Base-by-base conservation (phyloP, 2,888 invertebrate genomes). In the Chymomyza caudatula region DNA sequence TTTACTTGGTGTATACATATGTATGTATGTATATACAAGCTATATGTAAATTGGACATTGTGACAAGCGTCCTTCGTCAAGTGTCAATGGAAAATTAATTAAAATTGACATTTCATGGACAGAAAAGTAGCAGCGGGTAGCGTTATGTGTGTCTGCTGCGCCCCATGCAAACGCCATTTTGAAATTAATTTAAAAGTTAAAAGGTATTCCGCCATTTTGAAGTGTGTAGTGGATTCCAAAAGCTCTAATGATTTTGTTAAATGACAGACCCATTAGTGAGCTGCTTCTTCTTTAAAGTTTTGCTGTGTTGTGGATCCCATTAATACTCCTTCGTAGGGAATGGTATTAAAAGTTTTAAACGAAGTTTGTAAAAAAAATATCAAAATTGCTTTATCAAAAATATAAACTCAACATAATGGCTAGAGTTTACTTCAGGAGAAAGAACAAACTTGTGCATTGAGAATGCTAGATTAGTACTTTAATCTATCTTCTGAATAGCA, bases 61-160 rank as follows among this genome's bases (percentile, higher is more conserved):
- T 37, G 29, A 37, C 29, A 37, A 37, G 29, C 29, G 43, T 61
- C 65, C 71, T 56, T 65, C 42, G 61, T 70, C 69, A 58, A 71
- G 43, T 67, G 63, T 60, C 60, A 57, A 71, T 54, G 62, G 44
- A 67, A 74, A 82, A 78, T 74, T 83, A 79, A 78, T 78, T 78
- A 67, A 72, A 78, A 66, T 47, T 47, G 55, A 77, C 47, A 17
- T 47, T 13, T 47, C 47, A 47, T 15, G 6, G 17, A 15, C 47
- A 47, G n/a, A 13, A 44, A 13, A 44, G 29, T 0, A 29, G 25
- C 25, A 5, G 25, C 25, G 25, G 25, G 5, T 25, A 25, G 8
- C 29, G 11, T 29, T 29, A 29, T 29, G 19, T 20, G 22, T 51
- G 51, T 17, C 22, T 13, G 49, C 52, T 52, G n/a, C 22, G 57